A percentile compares a stretch with the other conserved stretches of the same genome.
phyloP scores from a whole-genome alignment of 1,140 invertebrate genomes.

The Listronotus bonariensis region DNA sequence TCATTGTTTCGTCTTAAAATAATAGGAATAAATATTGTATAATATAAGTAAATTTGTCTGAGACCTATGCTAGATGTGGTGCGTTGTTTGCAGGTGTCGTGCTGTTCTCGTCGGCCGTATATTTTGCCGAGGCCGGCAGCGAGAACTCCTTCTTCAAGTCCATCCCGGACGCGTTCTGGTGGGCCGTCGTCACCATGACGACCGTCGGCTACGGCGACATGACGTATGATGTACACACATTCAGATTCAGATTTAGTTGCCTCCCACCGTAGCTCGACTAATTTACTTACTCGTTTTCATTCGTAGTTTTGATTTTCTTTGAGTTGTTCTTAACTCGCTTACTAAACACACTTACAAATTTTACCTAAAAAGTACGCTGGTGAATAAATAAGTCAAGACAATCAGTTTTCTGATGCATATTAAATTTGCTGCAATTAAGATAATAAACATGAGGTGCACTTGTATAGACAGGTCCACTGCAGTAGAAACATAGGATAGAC shows the following conservation, averaged over 20 bases:
- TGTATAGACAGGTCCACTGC: too few species aligned
- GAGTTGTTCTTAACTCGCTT: constrained; percentile 12
- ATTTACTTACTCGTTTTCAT: neutral
- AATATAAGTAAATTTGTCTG: constrained; percentile 20
- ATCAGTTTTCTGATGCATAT: too few species aligned
- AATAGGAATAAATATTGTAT: neutral
- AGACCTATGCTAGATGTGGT: constrained; percentile 50
- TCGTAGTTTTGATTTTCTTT: constrained; percentile 5
- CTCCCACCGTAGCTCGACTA: constrained; percentile 30
- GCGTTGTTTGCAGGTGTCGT: constrained; percentile 89
- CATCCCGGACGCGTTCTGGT: constrained; percentile 98
- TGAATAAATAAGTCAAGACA: too few species aligned
- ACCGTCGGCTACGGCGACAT: constrained; percentile 99
- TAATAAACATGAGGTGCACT: too few species aligned
- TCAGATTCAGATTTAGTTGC: constrained; percentile 65
- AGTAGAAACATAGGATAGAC: too few species aligned
- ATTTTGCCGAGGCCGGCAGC: constrained; percentile 97
- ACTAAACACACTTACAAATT: constrained; percentile 23
- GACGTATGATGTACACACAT: constrained; percentile 88
- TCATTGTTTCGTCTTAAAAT: too few species aligned
- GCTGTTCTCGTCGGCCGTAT: constrained; percentile 98
- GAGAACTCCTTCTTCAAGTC: constrained; percentile 99
- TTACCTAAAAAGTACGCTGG: neutral
- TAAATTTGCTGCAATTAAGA: too few species aligned
- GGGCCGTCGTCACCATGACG: constrained; percentile 99